Percentiles rank a stretch among this genome's conserved stretches.
Conservation (phyloP, 2,113 vertebrate species). For the Notiomystis cincta region DNA sequence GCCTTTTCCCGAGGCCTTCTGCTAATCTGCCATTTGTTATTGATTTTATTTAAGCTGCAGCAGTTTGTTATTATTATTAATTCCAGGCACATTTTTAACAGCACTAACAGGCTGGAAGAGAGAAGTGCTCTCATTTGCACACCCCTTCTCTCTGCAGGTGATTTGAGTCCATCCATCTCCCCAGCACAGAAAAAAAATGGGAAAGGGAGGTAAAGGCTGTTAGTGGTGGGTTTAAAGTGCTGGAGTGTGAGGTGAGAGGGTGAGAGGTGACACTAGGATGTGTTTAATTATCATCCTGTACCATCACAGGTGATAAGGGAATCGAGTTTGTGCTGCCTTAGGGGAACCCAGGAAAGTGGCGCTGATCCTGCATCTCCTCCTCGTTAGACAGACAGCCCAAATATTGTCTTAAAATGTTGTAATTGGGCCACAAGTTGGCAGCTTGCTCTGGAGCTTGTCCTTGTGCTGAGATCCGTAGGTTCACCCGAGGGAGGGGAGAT, state of each 20-base stretch:
- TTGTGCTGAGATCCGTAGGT: neutral
- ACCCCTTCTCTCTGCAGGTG: neutral
- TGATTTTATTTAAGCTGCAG: neutral
- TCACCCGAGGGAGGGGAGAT: fast-evolving
- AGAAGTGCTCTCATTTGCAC: neutral
- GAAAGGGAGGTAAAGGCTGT: neutral
- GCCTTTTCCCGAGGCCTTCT: neutral
- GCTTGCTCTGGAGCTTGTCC: neutral
- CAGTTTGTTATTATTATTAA: slow-evolving; percentile 12
- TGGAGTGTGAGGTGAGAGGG: neutral
- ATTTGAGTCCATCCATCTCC: neutral
- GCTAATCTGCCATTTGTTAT: neutral
- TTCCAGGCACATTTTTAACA: neutral
- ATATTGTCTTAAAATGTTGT: neutral
- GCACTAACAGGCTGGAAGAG: neutral
- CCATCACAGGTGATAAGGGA: neutral
- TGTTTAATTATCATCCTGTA: neutral
- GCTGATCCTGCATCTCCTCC: neutral
- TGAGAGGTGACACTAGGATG: neutral
- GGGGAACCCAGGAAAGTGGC: neutral
- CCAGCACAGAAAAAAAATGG: neutral
- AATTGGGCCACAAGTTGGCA: neutral
- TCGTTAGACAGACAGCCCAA: neutral
- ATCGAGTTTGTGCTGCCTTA: neutral
- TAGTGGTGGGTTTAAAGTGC: neutral